These are phyloP conservation scores for Subacronicta megacephala DNA, from an alignment of 2,888 invertebrate species.

Conservation along the genomic window DNA sequence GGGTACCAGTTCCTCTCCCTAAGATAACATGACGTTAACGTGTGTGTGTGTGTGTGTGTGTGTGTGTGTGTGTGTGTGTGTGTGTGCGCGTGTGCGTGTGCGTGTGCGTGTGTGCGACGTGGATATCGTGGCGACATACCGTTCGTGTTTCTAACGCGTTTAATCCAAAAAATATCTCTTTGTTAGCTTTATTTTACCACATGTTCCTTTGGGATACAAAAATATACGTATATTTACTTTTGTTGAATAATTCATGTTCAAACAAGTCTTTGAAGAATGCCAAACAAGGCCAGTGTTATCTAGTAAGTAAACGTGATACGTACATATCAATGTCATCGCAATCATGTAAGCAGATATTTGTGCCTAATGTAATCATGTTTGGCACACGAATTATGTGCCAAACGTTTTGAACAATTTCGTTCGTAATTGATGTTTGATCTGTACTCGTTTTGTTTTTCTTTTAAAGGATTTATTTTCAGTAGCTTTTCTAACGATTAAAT, in stretches of 20 bases:
- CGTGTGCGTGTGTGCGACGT: too few species aligned
- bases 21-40: too few species aligned
- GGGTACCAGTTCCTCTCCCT: too few species aligned
- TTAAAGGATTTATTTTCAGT: too few species aligned
- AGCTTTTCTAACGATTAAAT: too few species aligned
- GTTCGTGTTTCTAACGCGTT: slow-evolving; percentile 13
- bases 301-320: background rate
- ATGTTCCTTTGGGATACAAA: slow-evolving; percentile 20
- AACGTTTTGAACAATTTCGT: slow-evolving; percentile 4
- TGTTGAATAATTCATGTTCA: slow-evolving; percentile 43
- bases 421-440: too few species aligned
- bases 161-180: slow-evolving; percentile 34
- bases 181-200: slow-evolving; percentile 38
- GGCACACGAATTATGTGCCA: slow-evolving; percentile 8
- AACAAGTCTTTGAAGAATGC: slow-evolving; percentile 35
- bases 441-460: too few species aligned
- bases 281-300: slow-evolving; percentile 18
- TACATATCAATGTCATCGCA: slow-evolving; percentile 15
- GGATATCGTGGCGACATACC: slow-evolving; percentile 4
- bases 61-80: too few species aligned
- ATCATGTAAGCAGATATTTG: slow-evolving; percentile 9
- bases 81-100: too few species aligned
- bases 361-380: slow-evolving; percentile 2
- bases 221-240: slow-evolving; percentile 35
- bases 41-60: too few species aligned